phyloP scores from a whole-genome alignment of 2,113 vertebrate genomes.

The Hippocampus barbouri region DNA sequence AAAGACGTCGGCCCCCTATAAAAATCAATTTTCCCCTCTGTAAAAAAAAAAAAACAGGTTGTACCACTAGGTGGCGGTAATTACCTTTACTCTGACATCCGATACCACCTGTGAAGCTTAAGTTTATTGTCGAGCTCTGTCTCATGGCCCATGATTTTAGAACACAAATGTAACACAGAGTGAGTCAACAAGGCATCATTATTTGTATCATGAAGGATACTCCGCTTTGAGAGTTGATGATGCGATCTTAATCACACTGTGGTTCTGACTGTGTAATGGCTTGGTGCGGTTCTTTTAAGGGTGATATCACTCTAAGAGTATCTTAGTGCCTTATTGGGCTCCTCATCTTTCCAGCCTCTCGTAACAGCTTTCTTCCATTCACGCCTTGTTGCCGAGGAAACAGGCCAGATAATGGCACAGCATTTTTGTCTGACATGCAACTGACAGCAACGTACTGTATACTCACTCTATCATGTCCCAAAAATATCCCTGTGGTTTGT shows the following conservation, averaged over 20 bases:
- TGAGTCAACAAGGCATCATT: no score
- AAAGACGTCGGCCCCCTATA: no score
- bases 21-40: no score
- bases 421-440: conserved; percentile 44
- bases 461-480: conserved; percentile 23
- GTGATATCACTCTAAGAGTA: conserved; percentile 54
- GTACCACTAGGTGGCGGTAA: no score
- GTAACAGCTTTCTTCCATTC: conserved; percentile 53
- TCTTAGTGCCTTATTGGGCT: conserved; percentile 45
- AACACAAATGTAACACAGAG: no score
- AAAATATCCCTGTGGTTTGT: conserved; percentile 21
- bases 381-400: conserved; percentile 70
- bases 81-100: no score
- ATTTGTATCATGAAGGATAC: not conserved
- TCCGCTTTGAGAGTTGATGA: not conserved
- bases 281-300: conserved; percentile 21
- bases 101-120: no score
- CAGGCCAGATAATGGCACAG: conserved; percentile 49
- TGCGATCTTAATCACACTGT: not conserved
- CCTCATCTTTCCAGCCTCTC: conserved; percentile 52
- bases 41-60: no score
- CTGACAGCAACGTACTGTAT: conserved; percentile 38
- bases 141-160: no score
- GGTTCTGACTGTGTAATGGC: not conserved
- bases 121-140: no score